phyloP scores from a whole-genome alignment of 2,113 vertebrate species.

The Calyptomena viridis region DNA sequence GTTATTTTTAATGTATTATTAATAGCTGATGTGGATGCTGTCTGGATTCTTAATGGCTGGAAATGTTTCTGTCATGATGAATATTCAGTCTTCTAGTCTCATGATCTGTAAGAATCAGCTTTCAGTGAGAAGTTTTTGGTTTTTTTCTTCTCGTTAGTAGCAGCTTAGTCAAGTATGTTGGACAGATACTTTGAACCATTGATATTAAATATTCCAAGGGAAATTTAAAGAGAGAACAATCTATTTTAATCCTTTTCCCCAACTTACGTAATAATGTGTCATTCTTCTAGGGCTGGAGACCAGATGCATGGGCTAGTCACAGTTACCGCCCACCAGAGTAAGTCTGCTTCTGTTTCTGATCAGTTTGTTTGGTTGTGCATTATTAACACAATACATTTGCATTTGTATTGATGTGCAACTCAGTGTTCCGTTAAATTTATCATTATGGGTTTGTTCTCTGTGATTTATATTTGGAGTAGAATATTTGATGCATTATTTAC shows the following conservation, averaged over 20 bases:
- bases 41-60: neutral
- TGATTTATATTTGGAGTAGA: neutral
- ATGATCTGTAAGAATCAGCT: neutral
- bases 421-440: neutral
- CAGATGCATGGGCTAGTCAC: neutral
- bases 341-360: conserved; percentile 41
- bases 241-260: neutral
- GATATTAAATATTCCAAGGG: neutral
- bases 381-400: neutral
- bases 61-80: neutral
- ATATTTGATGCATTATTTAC: neutral
- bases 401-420: neutral
- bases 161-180: neutral
- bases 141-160: neutral
- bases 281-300: conserved; percentile 59
- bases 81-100: neutral
- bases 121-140: neutral
- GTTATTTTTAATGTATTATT: neutral
- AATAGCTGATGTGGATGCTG: neutral
- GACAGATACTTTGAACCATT: neutral
- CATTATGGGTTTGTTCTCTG: neutral
- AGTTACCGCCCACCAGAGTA: conserved; percentile 68
- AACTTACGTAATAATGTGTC: neutral
- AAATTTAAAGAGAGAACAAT: neutral
- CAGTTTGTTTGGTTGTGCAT: neutral